Evolutionary conservation across 1,140 invertebrate genomes (phyloP), one percentile per base, ranked within the genome.

Genomic region (Drosophila cardini): DNA sequence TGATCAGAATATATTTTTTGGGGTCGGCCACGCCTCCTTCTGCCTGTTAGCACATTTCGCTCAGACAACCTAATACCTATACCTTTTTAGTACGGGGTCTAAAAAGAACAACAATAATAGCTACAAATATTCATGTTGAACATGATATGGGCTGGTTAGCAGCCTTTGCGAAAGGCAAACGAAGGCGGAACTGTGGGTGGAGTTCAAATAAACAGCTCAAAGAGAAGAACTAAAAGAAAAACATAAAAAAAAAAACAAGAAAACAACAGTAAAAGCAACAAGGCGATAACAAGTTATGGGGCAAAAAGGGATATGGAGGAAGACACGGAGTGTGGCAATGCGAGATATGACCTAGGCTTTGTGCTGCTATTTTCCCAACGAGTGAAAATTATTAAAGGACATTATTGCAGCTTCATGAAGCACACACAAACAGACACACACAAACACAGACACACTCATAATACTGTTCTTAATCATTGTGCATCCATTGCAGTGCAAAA

Each of bases 321-420:
- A 50, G n/a, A 18, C 9, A 26, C 4, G 21, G 34, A 18, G 64
- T 60, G 65, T 58, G 38, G 16, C 30, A 21, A 69, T 11, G 61
- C 13, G 64, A 76, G 71, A 78, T 78, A 79, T 82, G 64, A 70
- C 68, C 79, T 78, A 77, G 67, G 67, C 84, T 84, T 84, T 84
- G 70, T 89, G 65, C 64, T 68, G 85, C 81, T 89, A 90, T 90
- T 90, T 90, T 90, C 87, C 87, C 84, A 87, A 87, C 67, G 80
- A 87, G 68, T 82, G 86, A 70, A 76, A 86, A 86, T 90, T 90
- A 90, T 90, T 90, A 90, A 90, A 90, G 78, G 72, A 42, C 79
- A 90, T 90, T 90, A 90, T 76, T 90, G 77, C 83, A 90, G 86
- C 82, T 86, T 90, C 74, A 80, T 71, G 72, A 83, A 87, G 73